These are phyloP conservation scores for Typhlichthys eigenmanni DNA, from an alignment of 2,797 vertebrate species.

Conservation along the genomic window DNA sequence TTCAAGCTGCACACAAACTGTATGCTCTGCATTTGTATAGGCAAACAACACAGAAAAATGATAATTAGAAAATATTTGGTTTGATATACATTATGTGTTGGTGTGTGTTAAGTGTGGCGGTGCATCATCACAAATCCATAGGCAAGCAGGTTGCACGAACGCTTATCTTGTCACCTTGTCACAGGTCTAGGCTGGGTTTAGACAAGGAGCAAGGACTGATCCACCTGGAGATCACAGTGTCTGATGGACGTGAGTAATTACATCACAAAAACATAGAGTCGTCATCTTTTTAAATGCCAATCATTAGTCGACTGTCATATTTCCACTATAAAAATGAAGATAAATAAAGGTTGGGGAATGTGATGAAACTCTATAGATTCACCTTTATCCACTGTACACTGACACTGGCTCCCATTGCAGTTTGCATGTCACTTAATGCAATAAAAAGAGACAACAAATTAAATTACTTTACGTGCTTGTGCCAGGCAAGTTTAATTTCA, in stretches of 20 bases:
- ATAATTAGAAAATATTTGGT: background rate
- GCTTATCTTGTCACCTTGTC: slow-evolving; percentile 21
- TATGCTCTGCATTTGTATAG: slow-evolving; percentile 9
- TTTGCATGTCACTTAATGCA: background rate
- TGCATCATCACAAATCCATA: too few species aligned
- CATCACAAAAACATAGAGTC: background rate
- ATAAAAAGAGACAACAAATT: slow-evolving; percentile 4
- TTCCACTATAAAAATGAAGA: background rate
- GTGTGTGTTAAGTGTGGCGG: too few species aligned
- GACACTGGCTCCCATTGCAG: background rate
- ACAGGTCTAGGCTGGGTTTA: slow-evolving; percentile 87
- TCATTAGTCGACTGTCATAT: background rate
- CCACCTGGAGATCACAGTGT: slow-evolving; percentile 86
- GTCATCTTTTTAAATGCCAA: background rate
- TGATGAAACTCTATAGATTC: background rate
- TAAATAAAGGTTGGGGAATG: background rate
- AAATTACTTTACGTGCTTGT: slow-evolving; percentile 12
- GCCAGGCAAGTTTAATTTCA: slow-evolving; percentile 3
- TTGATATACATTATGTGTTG: background rate
- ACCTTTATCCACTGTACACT: background rate
- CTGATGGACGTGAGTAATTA: slow-evolving; percentile 87
- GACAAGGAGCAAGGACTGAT: slow-evolving; percentile 90
- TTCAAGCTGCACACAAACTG: background rate
- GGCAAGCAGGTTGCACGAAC: too few species aligned
- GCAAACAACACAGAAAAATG: background rate